Conservation (phyloP, 2,888 invertebrate genomes). For the Acleris holmiana region DNA sequence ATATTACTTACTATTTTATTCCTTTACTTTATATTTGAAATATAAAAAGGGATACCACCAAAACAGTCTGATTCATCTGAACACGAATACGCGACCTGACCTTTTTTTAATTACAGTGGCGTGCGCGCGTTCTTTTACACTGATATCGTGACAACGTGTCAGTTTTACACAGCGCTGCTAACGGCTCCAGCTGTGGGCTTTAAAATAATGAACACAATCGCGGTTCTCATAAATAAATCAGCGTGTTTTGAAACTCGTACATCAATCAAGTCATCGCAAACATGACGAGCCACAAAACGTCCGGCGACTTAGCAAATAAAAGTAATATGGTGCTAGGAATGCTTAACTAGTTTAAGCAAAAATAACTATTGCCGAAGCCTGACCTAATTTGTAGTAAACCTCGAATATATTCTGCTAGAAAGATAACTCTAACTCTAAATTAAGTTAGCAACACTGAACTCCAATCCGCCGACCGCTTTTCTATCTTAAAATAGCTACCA, state of each 20-base stretch:
- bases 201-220: conserved; percentile 29
- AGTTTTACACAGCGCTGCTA: conserved; percentile 35
- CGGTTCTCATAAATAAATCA: conserved; percentile 17
- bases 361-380: not conserved
- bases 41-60: not conserved
- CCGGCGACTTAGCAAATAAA: not conserved
- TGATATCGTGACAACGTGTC: conserved; percentile 44
- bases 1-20: too few relatives aligned
- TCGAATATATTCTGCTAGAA: not conserved
- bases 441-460: conserved; percentile 8
- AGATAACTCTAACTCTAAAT: conserved; percentile 5
- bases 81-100: conserved; percentile 4
- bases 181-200: conserved; percentile 21
- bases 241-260: conserved; percentile 30
- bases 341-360: not conserved
- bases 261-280: conserved; percentile 23
- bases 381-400: conserved; percentile 5
- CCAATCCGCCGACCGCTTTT: not conserved
- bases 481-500: conserved; percentile 29
- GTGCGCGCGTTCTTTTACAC: conserved; percentile 40
- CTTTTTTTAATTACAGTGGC: conserved; percentile 49
- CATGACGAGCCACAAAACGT: not conserved
- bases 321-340: not conserved
- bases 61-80: conserved; percentile 11
- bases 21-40: too few relatives aligned